These are phyloP conservation scores for Emydocephalus ijimae DNA, from an alignment of 2,113 vertebrate species.

Conservation along the genomic window DNA sequence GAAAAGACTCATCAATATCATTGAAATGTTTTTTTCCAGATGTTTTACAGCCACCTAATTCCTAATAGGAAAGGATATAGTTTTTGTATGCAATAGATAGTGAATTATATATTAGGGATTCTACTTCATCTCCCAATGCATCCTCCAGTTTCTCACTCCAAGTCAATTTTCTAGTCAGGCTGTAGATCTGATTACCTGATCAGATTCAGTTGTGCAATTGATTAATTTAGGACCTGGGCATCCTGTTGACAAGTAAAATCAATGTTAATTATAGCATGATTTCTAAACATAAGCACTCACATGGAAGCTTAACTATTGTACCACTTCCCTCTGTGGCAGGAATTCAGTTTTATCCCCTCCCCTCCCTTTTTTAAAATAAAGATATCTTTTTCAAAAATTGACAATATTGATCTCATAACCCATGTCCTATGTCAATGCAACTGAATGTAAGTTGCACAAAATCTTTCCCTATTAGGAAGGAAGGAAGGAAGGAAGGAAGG, in stretches of 20 bases:
- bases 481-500: neutral
- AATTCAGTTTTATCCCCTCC: neutral
- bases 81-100: neutral
- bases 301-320: neutral
- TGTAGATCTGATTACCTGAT: neutral
- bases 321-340: neutral
- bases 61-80: neutral
- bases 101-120: neutral
- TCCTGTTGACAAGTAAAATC: neutral
- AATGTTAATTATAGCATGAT: neutral
- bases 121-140: neutral
- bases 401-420: neutral
- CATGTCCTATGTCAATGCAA: neutral
- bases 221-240: neutral
- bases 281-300: neutral
- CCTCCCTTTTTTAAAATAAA: neutral
- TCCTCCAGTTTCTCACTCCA: neutral
- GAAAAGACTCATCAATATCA: neutral
- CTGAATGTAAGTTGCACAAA: neutral
- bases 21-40: neutral
- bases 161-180: neutral
- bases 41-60: neutral
- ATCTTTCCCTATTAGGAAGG: neutral
- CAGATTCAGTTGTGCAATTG: neutral
- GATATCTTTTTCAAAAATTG: neutral